Evolutionary conservation across 2,888 invertebrate species (phyloP), one percentile per base, ranked within the genome.

Genomic region (Luperina nickerlii): DNA sequence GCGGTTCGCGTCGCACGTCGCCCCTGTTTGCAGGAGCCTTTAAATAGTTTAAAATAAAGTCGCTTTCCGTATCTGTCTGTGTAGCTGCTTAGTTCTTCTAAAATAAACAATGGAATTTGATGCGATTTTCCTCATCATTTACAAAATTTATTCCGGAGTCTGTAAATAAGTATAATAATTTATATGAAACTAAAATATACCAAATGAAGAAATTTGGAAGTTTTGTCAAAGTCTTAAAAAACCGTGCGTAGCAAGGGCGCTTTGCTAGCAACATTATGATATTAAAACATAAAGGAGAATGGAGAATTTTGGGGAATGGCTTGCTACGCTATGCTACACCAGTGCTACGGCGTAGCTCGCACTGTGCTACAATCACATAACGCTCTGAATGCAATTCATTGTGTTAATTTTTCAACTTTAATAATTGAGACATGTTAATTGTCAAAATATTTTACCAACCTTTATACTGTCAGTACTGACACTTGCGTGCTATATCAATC

Each of bases 341-440:
- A 45, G 15, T 60, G 82, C 81, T 82, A 82, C 82, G 81, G 48
- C 82, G 81, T 82, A 82, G 82, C 81, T 27, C 24, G 1, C 62
- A 32, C 18, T 71, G 24, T 45, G 60, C 42, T 45, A 71, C 76
- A 62, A 71, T 54, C 65, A n/a, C 3, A 15, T 27, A 77, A 20
- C 45, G 18, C 8, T 45, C 2, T 2, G 3, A 45, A 27, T 54
- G 13, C 20, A 20, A 27, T 27, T 24, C 1, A 15, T 18, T 48
- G 5, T 57, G 11, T 51, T 18, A 27, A 24, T 51, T 27, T 18
- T 65, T 24, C 1, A 2, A n/a, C 6, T 7, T 32, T 18, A 20
- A 7, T n/a, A n/a, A 27, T n/a, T 42, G 4, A 42, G 1, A 5
- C 8, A 24, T 27, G 5, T 57, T 32, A 63, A 57, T 9, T 48